Percentiles rank a stretch among this genome's conserved stretches.
Evolutionary conservation across 2,888 invertebrate genomes (phyloP).

Genomic region (Latrodectus hesperus): DNA sequence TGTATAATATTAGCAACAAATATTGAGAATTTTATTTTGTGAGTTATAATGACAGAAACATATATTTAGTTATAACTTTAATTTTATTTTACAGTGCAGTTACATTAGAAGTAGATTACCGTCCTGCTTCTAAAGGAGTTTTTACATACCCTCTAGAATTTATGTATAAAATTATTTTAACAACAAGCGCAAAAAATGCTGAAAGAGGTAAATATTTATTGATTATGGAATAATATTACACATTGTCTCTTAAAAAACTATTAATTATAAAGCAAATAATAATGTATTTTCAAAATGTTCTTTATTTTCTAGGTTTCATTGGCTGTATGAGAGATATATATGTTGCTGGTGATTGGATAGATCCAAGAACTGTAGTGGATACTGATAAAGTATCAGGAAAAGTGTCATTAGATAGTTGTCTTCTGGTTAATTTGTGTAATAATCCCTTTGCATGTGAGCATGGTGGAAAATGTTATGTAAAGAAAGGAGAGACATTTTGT

Average conservation of each 20-base stretch:
- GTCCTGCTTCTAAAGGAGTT: conserved; percentile 44
- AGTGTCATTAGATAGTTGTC: conserved; percentile 91
- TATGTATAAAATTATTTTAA: conserved; percentile 56
- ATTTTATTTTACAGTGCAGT: conserved; percentile 43
- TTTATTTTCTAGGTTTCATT: conserved; percentile 73
- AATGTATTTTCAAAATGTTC: background rate
- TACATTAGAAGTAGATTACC: conserved; percentile 63
- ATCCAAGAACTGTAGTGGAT: conserved; percentile 74
- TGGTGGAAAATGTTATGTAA: conserved; percentile 90
- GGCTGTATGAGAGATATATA: conserved; percentile 75
- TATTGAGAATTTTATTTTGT: background rate
- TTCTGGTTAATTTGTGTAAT: conserved; percentile 90
- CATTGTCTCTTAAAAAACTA: background rate
- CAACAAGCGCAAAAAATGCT: conserved; percentile 60
- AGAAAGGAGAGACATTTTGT: conserved; percentile 89
- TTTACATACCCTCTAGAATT: conserved; percentile 64
- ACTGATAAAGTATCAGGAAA: conserved; percentile 79
- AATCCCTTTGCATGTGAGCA: conserved; percentile 94
- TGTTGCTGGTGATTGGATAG: conserved; percentile 73
- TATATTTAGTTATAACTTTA: background rate
- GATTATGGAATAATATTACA: background rate
- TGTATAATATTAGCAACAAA: background rate
- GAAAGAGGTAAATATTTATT: conserved; percentile 50
- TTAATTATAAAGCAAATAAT: background rate
- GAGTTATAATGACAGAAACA: background rate